A percentile compares a stretch with the other conserved stretches of the same genome.
phyloP scores from a whole-genome alignment of 2,797 vertebrate genomes.

The Acanthis flammea region DNA sequence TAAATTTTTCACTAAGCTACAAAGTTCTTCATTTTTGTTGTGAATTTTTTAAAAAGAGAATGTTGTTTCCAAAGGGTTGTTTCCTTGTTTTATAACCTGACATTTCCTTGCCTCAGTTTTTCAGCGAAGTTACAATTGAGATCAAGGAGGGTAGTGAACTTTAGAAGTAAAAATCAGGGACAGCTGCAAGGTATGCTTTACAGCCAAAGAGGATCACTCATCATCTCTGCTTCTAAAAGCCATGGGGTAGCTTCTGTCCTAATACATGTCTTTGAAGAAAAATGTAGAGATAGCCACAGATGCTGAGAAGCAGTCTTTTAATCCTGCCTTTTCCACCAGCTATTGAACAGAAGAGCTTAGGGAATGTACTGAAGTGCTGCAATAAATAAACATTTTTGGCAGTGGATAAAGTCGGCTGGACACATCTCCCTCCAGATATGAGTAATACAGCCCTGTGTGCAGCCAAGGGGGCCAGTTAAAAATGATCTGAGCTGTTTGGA shows the following conservation, averaged over 20 bases:
- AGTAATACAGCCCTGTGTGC: background rate
- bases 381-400: constrained; percentile 39
- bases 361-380: background rate
- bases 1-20: background rate
- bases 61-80: background rate
- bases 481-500: background rate
- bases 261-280: background rate
- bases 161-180: background rate
- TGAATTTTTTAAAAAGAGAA: background rate
- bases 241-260: background rate
- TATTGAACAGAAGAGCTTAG: background rate
- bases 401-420: background rate
- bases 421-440: background rate
- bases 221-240: background rate
- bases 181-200: constrained; percentile 18
- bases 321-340: background rate
- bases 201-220: background rate
- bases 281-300: background rate
- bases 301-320: constrained; percentile 22
- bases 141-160: background rate
- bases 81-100: background rate
- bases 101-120: background rate
- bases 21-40: background rate
- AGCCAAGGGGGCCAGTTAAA: background rate
- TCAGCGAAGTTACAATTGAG: background rate